Conservation (phyloP, 2,888 invertebrate species). For the Acleris sparsana region DNA sequence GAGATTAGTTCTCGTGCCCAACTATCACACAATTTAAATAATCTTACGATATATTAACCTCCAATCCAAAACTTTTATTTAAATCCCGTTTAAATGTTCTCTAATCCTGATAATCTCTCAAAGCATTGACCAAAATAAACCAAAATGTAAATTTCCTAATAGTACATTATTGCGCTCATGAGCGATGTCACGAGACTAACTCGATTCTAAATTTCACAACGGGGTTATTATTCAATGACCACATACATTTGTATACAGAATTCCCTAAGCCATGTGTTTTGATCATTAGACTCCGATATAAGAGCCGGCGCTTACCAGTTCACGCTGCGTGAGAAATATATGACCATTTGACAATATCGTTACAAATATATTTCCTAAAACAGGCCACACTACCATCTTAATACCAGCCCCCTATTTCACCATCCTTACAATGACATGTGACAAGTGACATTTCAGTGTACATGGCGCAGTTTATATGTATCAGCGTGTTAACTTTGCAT, state of each 20-base stretch:
- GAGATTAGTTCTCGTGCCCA: slow-evolving; percentile 30
- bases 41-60: slow-evolving; percentile 27
- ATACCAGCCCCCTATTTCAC: too few species aligned
- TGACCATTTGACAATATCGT: slow-evolving; percentile 71
- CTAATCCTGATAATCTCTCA: slow-evolving; percentile 24
- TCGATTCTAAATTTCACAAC: slow-evolving; percentile 62
- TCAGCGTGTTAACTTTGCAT: too few species aligned
- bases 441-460: too few species aligned
- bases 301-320: slow-evolving; percentile 66
- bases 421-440: too few species aligned
- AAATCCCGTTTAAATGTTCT: slow-evolving; percentile 22
- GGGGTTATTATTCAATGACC: slow-evolving; percentile 71
- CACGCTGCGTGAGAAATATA: slow-evolving; percentile 75
- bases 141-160: slow-evolving; percentile 30
- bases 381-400: slow-evolving; percentile 53
- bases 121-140: slow-evolving; percentile 25
- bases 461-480: too few species aligned
- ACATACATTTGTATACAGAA: slow-evolving; percentile 67
- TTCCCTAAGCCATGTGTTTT: slow-evolving; percentile 67
- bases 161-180: slow-evolving; percentile 53
- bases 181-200: slow-evolving; percentile 56
- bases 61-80: slow-evolving; percentile 5
- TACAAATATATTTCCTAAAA: slow-evolving; percentile 54
- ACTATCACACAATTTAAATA: slow-evolving; percentile 30
- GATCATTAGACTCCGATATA: slow-evolving; percentile 72